Percentiles rank a stretch among this genome's conserved stretches.
These are phyloP conservation scores for Hemithea aestivaria DNA, from an alignment of 2,888 invertebrate genomes.

Conservation along the genomic window DNA sequence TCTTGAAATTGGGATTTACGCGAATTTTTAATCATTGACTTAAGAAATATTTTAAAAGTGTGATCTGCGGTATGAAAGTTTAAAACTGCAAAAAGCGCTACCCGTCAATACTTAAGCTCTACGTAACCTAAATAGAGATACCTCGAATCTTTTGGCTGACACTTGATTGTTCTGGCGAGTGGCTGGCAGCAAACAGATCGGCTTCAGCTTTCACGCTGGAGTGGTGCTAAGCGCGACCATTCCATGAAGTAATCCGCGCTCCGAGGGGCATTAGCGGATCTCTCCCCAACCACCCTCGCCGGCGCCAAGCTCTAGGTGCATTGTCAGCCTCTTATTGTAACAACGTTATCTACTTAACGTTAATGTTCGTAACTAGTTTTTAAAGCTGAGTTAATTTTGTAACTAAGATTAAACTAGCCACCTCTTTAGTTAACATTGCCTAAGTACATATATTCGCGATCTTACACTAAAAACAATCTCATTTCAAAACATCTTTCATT, in stretches of 20 bases:
- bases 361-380: slow-evolving; percentile 17
- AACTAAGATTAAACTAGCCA: slow-evolving; percentile 1
- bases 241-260: slow-evolving; percentile 67
- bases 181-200: slow-evolving; percentile 57
- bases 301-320: slow-evolving; percentile 33
- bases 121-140: slow-evolving; percentile 16
- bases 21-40: neutral
- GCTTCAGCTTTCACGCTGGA: slow-evolving; percentile 57
- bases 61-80: too few species aligned
- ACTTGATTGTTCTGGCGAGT: slow-evolving; percentile 50
- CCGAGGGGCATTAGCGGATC: slow-evolving; percentile 56
- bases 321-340: slow-evolving; percentile 49
- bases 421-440: too few species aligned
- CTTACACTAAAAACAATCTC: too few species aligned
- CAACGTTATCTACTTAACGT: slow-evolving; percentile 30
- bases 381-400: slow-evolving; percentile 7
- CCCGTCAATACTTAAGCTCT: slow-evolving; percentile 5
- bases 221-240: slow-evolving; percentile 62
- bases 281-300: slow-evolving; percentile 30
- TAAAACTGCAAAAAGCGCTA: slow-evolving; percentile 4
- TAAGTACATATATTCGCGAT: too few species aligned
- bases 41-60: neutral
- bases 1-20: slow-evolving; percentile 6
- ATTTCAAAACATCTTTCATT: too few species aligned
- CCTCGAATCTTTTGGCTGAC: slow-evolving; percentile 37